Conservation (phyloP, 1,140 invertebrate genomes). For the Protaetia brevitarsis region DNA sequence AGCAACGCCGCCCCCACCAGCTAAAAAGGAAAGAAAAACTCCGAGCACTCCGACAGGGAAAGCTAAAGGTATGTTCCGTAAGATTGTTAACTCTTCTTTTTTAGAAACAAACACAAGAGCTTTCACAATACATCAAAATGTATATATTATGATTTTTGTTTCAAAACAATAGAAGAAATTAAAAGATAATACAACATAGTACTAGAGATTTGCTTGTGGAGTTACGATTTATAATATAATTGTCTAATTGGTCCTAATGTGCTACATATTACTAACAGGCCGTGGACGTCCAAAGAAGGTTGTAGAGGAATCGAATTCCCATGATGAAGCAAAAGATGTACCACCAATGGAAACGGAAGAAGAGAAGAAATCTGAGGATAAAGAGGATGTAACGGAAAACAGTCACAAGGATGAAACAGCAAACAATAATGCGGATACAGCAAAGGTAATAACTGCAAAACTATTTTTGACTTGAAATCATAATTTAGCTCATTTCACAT, state of each 20-base stretch:
- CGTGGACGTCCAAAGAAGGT: conserved; percentile 38
- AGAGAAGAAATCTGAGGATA: conserved; percentile 33
- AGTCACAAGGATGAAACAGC: conserved; percentile 45
- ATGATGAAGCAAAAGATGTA: conserved; percentile 38
- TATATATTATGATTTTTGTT: no score
- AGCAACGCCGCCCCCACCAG: conserved; percentile 48
- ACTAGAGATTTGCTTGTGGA: no score
- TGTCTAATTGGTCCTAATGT: conserved; percentile 19
- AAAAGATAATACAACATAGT: no score
- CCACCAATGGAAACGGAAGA: conserved; percentile 32
- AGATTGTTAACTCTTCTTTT: no score
- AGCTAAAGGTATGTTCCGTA: conserved; percentile 27
- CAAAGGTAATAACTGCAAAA: conserved; percentile 33
- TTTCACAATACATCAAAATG: no score
- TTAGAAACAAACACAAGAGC: no score
- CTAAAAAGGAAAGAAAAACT: conserved; percentile 49
- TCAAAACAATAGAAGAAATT: no score
- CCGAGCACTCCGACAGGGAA: conserved; percentile 30
- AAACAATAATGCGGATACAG: conserved; percentile 44
- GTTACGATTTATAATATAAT: not conserved
- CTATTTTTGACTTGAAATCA: not conserved
- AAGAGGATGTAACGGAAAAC: conserved; percentile 40
- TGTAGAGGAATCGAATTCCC: conserved; percentile 36
- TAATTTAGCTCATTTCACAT: not conserved
- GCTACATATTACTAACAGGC: conserved; percentile 23